Evolutionary conservation across 2,797 vertebrate genomes (phyloP), one percentile per base, ranked within the genome.

Genomic region (Hypotaenidia philippensis): DNA sequence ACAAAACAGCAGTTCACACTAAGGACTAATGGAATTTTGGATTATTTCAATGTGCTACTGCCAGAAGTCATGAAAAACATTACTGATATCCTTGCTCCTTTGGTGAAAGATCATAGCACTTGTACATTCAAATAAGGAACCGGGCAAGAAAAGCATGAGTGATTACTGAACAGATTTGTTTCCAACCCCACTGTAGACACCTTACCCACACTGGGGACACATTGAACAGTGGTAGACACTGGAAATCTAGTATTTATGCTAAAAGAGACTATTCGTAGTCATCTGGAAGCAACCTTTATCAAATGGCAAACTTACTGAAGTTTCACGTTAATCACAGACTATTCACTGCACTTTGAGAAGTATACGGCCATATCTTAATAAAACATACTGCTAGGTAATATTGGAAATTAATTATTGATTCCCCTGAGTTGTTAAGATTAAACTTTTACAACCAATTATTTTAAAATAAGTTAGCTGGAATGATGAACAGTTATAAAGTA

Each of bases 331-430:
- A 59, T 77, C 44, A 65, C 47, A 83, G 44, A 47, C 31, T 49
- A 44, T 17, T 91, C 26, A n/a, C 22, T 34, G 31, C 23, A 78
- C 36, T 94, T 88, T 11, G 10, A 14, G 12, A 90, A 59, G 44
- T 21, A 76, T 14, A 25, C 22, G 45, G 66, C 13, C 26, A 13
- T 64, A 69, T 88, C 93, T 91, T 93, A 94, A 82, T 86, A 93
- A 83, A 89, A 86, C 11, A 79, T 53, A 78, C 26, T 40, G 41
- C 65, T 57, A 81, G 44, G 55, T 79, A 63, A 83, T 90, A 91
- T 57, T 87, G 60, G n/a, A 94, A 96, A 93, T 94, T 16, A 91
- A 96, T 93, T 96, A 91, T 70, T 94, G 89, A 91, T 94, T 34
- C 25, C 52, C 21, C 7, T 5, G 11, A 82, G 41, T 29, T 85